Evolutionary conservation across 2,113 vertebrate genomes (phyloP).

Genomic region (Camelus dromedarius): DNA sequence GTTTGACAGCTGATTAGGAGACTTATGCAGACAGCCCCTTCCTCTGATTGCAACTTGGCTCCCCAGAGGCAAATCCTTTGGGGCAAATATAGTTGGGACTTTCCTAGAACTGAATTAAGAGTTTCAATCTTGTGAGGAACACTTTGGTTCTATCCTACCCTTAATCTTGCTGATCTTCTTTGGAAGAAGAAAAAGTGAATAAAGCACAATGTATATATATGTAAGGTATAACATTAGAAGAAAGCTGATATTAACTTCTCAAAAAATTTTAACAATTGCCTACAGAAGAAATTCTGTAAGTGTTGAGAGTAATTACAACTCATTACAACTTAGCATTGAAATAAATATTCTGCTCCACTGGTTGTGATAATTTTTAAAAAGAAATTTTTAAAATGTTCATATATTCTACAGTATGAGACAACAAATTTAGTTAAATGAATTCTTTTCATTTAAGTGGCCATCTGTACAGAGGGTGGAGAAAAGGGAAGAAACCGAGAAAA

Average conservation of each 20-base stretch:
- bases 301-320: slow-evolving; percentile 1
- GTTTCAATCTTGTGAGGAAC: background rate
- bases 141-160: background rate
- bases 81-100: slow-evolving; percentile 14
- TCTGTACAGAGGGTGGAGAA: background rate
- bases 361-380: slow-evolving; percentile 38
- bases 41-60: background rate
- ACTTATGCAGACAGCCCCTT: background rate
- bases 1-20: background rate
- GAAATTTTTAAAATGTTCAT: background rate
- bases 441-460: slow-evolving; percentile 17
- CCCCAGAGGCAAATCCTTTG: background rate
- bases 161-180: slow-evolving; percentile 25
- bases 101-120: background rate
- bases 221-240: background rate
- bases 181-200: background rate
- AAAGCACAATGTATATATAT: background rate
- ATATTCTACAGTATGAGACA: slow-evolving; percentile 22
- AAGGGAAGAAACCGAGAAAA: background rate
- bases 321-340: slow-evolving; percentile 1
- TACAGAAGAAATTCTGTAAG: slow-evolving; percentile 12
- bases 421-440: background rate
- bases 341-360: background rate
- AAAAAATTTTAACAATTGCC: background rate
- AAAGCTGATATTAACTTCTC: slow-evolving; percentile 20